Conservation (phyloP, 2,113 vertebrate genomes). For the Coryphaenoides rupestris region DNA sequence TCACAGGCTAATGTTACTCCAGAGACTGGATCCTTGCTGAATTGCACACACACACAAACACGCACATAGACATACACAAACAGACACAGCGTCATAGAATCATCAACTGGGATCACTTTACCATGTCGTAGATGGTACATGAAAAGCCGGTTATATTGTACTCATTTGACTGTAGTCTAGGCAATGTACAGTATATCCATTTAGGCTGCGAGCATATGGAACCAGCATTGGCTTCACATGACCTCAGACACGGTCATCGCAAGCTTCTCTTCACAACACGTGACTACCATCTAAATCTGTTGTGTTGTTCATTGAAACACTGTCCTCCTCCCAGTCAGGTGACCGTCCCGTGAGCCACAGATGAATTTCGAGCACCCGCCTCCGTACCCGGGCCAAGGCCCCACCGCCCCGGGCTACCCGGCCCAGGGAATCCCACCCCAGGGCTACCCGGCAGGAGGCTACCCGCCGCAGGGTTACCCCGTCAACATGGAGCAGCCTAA, state of each 20-base stretch:
- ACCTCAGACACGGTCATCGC: not conserved
- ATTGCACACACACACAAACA: not conserved
- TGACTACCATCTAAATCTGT: too few species aligned
- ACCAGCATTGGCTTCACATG: not conserved
- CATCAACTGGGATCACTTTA: too few species aligned
- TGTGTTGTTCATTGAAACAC: too few species aligned
- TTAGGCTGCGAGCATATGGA: not conserved
- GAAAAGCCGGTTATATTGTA: too few species aligned
- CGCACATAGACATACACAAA: not conserved
- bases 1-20: not conserved
- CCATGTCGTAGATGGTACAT: too few species aligned
- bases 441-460: slow-evolving; percentile 62
- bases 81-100: not conserved
- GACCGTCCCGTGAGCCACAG: slow-evolving; percentile 38
- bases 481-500: slow-evolving; percentile 72
- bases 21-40: slow-evolving; percentile 12
- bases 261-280: too few species aligned
- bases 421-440: slow-evolving; percentile 65
- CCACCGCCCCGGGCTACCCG: slow-evolving; percentile 80
- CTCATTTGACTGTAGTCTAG: not conserved
- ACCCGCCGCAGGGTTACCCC: slow-evolving; percentile 68
- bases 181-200: not conserved
- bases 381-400: slow-evolving; percentile 81
- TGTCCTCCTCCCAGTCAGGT: slow-evolving; percentile 51
- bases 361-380: slow-evolving; percentile 90